Percentiles rank a stretch among this genome's conserved stretches.
Evolutionary conservation across 2,113 vertebrate genomes (phyloP).

Genomic region (Xiphophorus couchianus): DNA sequence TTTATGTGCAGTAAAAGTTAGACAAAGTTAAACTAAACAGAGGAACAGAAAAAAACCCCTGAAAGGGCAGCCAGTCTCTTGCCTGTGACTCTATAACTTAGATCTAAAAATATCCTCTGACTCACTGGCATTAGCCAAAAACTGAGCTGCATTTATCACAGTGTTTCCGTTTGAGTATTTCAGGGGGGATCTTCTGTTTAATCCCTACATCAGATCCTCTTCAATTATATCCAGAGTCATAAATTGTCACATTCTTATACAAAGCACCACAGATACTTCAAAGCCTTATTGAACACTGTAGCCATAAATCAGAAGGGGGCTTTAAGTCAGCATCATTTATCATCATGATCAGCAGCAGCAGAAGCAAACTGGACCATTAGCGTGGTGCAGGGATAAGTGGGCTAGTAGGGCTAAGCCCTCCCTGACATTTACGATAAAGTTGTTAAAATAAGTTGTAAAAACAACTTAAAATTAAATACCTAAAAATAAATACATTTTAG

Average conservation of each 20-base stretch:
- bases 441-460: too few species aligned
- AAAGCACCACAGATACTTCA: conserved; percentile 11
- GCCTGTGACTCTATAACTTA: conserved; percentile 50
- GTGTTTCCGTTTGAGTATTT: conserved; percentile 30
- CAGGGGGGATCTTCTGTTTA: conserved; percentile 31
- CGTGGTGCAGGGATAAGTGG: neutral
- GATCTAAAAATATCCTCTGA: conserved; percentile 70
- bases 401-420: too few species aligned
- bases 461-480: too few species aligned
- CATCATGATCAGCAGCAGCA: conserved; percentile 1
- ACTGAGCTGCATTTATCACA: conserved; percentile 35
- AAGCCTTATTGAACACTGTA: conserved; percentile 5
- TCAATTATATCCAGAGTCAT: conserved; percentile 18
- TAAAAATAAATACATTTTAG: too few species aligned
- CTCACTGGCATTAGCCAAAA: conserved; percentile 66
- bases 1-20: conserved; percentile 20
- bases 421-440: too few species aligned
- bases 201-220: conserved; percentile 40
- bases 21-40: conserved; percentile 32
- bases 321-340: conserved; percentile 29
- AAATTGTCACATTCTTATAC: conserved; percentile 19
- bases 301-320: conserved; percentile 12
- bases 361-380: conserved; percentile 12
- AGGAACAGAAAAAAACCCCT: conserved; percentile 21
- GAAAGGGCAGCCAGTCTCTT: conserved; percentile 25